phyloP scores from a whole-genome alignment of 2,113 vertebrate genomes.

The Talpa occidentalis region DNA sequence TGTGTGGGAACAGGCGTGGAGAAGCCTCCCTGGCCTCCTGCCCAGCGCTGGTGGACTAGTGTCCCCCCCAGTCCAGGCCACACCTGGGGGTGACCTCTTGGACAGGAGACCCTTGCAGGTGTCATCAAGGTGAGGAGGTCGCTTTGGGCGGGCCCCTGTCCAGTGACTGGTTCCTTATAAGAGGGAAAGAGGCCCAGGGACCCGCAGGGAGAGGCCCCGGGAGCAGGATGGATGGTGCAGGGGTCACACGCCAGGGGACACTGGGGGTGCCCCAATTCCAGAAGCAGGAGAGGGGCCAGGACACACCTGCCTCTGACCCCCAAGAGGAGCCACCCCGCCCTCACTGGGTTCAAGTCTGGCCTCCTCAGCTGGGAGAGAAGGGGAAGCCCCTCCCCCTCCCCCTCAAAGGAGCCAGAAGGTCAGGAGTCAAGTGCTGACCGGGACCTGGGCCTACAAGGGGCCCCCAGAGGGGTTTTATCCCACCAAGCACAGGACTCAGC shows the following conservation, averaged over 20 bases:
- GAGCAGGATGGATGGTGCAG: too few species aligned
- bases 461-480: not conserved
- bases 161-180: not conserved
- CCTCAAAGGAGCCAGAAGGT: too few species aligned
- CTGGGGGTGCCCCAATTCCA: accelerated
- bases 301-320: not conserved
- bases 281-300: not conserved
- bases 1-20: too few species aligned
- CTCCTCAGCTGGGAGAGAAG: too few species aligned
- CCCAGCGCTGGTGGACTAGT: too few species aligned
- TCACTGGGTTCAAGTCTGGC: too few species aligned
- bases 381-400: too few species aligned
- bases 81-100: not conserved
- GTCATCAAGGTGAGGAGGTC: not conserved
- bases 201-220: not conserved
- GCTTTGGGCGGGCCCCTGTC: not conserved
- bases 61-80: not conserved
- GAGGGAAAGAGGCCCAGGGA: not conserved
- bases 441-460: not conserved
- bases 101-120: not conserved
- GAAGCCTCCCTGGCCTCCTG: not conserved
- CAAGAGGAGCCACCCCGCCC: not conserved
- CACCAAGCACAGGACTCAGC: not conserved
- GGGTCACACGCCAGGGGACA: too few species aligned
- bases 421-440: not conserved